A percentile compares a stretch with the other conserved stretches of the same genome.
These are phyloP conservation scores for Drosophila flavopinicola DNA, from an alignment of 2,888 invertebrate species.

Conservation along the genomic window DNA sequence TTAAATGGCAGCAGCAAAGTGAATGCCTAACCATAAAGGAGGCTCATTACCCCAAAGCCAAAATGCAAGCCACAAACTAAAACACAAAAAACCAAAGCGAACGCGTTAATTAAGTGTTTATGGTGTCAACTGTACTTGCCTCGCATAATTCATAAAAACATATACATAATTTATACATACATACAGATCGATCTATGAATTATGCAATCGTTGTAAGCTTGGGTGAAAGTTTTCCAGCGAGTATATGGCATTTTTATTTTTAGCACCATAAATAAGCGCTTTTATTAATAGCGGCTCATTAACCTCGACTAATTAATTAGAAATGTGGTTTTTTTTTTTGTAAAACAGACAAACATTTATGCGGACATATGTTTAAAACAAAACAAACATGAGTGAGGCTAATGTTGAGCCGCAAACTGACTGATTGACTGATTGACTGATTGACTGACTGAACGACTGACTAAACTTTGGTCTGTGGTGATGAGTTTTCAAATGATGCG, in stretches of 20 bases:
- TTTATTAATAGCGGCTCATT: constrained; percentile 75
- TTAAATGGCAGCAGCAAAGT: constrained; percentile 59
- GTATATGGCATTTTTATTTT: constrained; percentile 36
- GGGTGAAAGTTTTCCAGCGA: constrained; percentile 62
- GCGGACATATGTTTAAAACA: not conserved
- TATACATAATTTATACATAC: constrained; percentile 20
- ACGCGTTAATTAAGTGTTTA: constrained; percentile 71
- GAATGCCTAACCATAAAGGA: constrained; percentile 66
- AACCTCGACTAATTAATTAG: constrained; percentile 76
- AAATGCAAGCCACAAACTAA: constrained; percentile 3
- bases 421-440: constrained; percentile 12
- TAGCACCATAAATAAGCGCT: constrained; percentile 74
- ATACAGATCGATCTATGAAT: constrained; percentile 27
- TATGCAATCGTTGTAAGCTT: constrained; percentile 50
- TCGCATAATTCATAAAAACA: constrained; percentile 62
- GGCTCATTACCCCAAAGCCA: constrained; percentile 10
- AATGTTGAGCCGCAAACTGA: constrained; percentile 23
- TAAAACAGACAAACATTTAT: constrained; percentile 16
- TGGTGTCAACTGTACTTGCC: constrained; percentile 58
- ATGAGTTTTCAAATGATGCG: constrained; percentile 75
- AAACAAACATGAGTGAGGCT: constrained; percentile 36
- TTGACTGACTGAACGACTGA: constrained; percentile 9
- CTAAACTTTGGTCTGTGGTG: constrained; percentile 42
- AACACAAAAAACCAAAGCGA: not conserved
- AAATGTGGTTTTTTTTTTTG: constrained; percentile 50